A percentile compares a stretch with the other conserved stretches of the same genome.
Evolutionary conservation across 35 echinoderm and acorn worm species (phyloP).

Genomic region (Lytechinus variegatus): DNA sequence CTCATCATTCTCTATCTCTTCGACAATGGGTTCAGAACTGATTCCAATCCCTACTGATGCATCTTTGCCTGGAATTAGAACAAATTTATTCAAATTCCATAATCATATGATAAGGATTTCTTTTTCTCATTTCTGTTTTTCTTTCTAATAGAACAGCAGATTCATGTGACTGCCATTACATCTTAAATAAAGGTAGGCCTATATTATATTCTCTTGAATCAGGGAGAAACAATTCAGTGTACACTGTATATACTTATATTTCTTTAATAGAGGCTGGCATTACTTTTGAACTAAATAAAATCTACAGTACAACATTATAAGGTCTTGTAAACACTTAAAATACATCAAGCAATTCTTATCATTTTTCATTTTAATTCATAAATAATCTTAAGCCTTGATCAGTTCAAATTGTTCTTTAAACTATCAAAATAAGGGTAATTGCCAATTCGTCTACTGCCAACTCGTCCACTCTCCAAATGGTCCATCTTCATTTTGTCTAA

Average conservation of each 20-base stretch:
- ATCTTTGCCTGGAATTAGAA: constrained; percentile 79
- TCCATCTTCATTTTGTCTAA: too few relatives aligned
- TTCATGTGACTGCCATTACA: not conserved
- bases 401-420: too few relatives aligned
- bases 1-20: constrained; percentile 81
- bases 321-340: not conserved
- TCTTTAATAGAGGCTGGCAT: too few relatives aligned
- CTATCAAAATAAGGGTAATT: too few relatives aligned
- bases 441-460: too few relatives aligned
- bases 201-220: too few relatives aligned
- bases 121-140: not conserved
- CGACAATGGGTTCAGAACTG: constrained; percentile 70
- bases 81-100: not conserved
- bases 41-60: constrained; percentile 78
- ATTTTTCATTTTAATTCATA: too few relatives aligned
- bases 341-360: not conserved
- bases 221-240: too few relatives aligned
- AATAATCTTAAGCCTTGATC: too few relatives aligned
- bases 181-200: not conserved
- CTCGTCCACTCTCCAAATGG: too few relatives aligned
- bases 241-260: too few relatives aligned
- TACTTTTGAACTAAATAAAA: not conserved
- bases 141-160: not conserved
- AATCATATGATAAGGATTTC: not conserved
- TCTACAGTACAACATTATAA: not conserved